Percentiles rank a stretch among this genome's conserved stretches.
Conservation (phyloP, 2,888 invertebrate species). For the Coremacera marginata region DNA sequence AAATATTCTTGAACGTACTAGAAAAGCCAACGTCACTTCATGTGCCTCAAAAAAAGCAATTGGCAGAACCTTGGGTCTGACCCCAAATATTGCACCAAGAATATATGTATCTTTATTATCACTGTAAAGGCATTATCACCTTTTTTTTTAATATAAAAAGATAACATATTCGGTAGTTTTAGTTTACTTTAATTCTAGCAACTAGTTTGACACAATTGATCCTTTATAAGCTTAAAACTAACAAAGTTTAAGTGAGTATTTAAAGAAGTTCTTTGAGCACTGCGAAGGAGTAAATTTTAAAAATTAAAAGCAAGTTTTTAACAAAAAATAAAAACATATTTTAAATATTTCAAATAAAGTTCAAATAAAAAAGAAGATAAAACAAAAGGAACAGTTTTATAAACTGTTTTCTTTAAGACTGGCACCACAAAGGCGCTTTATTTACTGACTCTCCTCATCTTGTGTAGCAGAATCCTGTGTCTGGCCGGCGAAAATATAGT, state of each 20-base stretch:
- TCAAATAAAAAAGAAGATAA: slow-evolving; percentile 28
- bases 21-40: too few species aligned
- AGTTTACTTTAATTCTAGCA: slow-evolving; percentile 21
- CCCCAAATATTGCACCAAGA: too few species aligned
- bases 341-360: not conserved
- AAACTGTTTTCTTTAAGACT: not conserved
- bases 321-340: not conserved
- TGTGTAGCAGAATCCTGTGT: slow-evolving; percentile 40
- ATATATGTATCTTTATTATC: too few species aligned
- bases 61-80: too few species aligned
- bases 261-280: not conserved
- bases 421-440: not conserved
- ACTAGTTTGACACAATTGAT: slow-evolving; percentile 27
- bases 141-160: too few species aligned
- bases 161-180: too few species aligned
- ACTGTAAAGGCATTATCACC: too few species aligned
- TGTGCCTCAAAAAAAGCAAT: too few species aligned
- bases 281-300: not conserved
- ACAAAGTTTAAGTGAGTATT: not conserved
- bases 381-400: slow-evolving; percentile 10
- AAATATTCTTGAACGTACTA: too few species aligned
- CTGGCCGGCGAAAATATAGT: slow-evolving; percentile 72
- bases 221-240: slow-evolving; percentile 29
- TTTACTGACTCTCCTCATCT: not conserved
- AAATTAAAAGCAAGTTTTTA: not conserved